Base-by-base conservation (phyloP, 23 tunicate species). In the Diplosoma virens region DNA sequence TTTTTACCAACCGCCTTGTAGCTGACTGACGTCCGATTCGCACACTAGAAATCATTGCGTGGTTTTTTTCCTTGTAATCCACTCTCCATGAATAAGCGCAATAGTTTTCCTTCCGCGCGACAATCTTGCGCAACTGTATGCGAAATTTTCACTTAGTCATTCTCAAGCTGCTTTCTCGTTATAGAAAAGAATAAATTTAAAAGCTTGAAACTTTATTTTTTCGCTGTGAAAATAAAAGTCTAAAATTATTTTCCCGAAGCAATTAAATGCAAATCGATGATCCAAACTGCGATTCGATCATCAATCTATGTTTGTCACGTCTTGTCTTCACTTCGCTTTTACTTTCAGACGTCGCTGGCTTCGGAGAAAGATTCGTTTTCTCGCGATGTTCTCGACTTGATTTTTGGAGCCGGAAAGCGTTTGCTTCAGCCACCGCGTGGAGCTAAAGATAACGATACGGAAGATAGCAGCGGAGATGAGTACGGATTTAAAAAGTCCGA, bases 341-440 rank as follows among this genome's bases (percentile, higher is more conserved):
- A 23, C 33, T 77, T 48, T 18, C 73, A 90, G 97, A 60, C 21
- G 28, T 90, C 97, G 35, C 33, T 31, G 23, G 85, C 71, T 21
- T 89, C 96, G 7, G 97, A 90, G 50, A 87, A 87, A 30, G 88
- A 90, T 0, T 90, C 97, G 2, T 90, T 90, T 36, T 90, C 97
- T 0, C 97, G 97, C 0, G 97, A 90, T 37, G 82, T 90, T 47
- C 79, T 90, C 76, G 90, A 84, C 24, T 41, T 84, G 74, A 65
- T 90, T 11, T 90, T 90, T 37, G 87, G 87, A 7, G 63, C 79
- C 11, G 84, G 88, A 35, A 90, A 90, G 53, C 64, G 82, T 32
- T 79, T 79, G 90, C 33, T 77, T 36, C 79, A 71, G 31, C 35
- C 55, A 26, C 69, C 73, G 22, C 55, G 33, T 6, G 32, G 45